These are phyloP conservation scores for Himalopsyche tibetana DNA, from an alignment of 2,888 invertebrate species.

Conservation along the genomic window DNA sequence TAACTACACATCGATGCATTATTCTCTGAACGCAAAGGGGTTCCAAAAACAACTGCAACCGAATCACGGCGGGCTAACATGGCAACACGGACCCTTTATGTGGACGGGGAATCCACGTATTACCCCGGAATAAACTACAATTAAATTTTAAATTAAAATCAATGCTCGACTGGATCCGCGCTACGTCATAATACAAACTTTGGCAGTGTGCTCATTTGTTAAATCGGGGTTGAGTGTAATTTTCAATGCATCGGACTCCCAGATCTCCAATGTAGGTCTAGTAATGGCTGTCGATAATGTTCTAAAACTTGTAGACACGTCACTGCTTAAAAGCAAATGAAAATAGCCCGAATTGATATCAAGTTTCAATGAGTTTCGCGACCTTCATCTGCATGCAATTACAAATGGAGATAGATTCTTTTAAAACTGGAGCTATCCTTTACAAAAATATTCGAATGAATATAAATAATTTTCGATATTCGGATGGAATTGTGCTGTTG, in stretches of 20 bases:
- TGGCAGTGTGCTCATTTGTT: conserved; percentile 62
- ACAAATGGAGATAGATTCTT: conserved; percentile 14
- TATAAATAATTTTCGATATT: conserved; percentile 5
- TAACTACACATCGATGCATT: conserved; percentile 65
- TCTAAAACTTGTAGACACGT: not conserved
- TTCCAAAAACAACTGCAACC: conserved; percentile 57
- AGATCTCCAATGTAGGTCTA: conserved; percentile 55
- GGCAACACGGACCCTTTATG: not conserved
- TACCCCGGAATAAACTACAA: conserved; percentile 74
- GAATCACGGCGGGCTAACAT: conserved; percentile 50
- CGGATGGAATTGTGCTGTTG: conserved; percentile 45
- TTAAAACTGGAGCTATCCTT: conserved; percentile 33
- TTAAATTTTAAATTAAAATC: conserved; percentile 80
- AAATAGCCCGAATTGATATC: conserved; percentile 23
- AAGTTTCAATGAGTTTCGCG: not conserved
- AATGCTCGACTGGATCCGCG: conserved; percentile 69
- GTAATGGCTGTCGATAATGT: conserved; percentile 64
- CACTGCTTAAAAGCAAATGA: not conserved
- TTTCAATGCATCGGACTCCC: conserved; percentile 61
- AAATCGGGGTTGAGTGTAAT: conserved; percentile 60
- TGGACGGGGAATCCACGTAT: conserved; percentile 50
- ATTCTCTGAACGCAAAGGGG: conserved; percentile 58
- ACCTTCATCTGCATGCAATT: conserved; percentile 19
- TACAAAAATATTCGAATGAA: not conserved
- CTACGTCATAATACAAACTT: conserved; percentile 47